These are phyloP conservation scores for Steatornis caripensis DNA, from an alignment of 2,113 vertebrate species.

Conservation along the genomic window DNA sequence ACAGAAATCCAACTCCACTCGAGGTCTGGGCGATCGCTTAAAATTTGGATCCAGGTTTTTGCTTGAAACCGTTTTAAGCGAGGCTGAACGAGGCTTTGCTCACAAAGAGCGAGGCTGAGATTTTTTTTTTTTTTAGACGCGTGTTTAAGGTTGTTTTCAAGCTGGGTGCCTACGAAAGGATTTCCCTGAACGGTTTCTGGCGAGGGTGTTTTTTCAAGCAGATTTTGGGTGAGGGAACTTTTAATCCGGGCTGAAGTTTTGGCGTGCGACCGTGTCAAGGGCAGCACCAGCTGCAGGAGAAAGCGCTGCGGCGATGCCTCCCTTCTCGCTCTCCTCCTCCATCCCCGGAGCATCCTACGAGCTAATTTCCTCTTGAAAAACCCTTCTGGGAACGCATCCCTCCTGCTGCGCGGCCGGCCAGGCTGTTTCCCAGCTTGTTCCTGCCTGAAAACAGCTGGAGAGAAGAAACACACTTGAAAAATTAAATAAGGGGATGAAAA, in stretches of 20 bases:
- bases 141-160: neutral
- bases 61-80: accelerated
- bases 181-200: accelerated
- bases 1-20: neutral
- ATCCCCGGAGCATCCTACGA: neutral
- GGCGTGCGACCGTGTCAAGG: neutral
- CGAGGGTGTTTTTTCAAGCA: neutral
- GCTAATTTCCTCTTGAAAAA: neutral
- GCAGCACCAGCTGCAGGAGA: neutral
- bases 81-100: neutral
- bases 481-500: neutral
- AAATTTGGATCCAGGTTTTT: neutral
- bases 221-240: too few relatives aligned
- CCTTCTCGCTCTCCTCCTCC: neutral
- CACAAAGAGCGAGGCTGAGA: neutral
- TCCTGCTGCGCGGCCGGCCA: accelerated
- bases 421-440: neutral
- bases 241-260: neutral
- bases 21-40: neutral
- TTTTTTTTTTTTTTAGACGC: neutral
- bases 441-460: neutral
- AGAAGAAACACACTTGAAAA: neutral
- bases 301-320: neutral
- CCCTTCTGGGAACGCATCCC: neutral
- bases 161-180: neutral